Conservation (phyloP, 2,888 invertebrate species). For the Drosophila borealis region DNA sequence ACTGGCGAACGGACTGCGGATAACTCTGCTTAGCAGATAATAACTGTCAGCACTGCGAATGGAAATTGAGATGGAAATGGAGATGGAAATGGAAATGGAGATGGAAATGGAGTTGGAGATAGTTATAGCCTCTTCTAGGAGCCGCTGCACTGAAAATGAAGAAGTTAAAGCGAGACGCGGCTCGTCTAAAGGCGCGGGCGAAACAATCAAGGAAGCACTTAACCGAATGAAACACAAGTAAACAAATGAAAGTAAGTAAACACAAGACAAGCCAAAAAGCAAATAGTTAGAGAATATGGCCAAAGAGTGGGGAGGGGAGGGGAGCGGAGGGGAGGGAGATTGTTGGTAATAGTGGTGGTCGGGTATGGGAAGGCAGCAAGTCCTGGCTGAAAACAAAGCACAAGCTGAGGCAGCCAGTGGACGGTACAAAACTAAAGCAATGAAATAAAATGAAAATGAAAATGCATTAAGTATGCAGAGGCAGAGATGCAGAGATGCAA, state of each 20-base stretch:
- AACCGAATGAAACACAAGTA: conserved; percentile 80
- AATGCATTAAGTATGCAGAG: conserved; percentile 76
- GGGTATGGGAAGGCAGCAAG: neutral
- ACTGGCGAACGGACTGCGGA: conserved; percentile 29
- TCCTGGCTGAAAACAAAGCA: conserved; percentile 29
- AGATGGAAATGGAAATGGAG: conserved; percentile 21
- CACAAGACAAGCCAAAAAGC: conserved; percentile 72
- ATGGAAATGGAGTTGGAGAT: conserved; percentile 21
- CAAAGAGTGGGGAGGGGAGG: conserved; percentile 5
- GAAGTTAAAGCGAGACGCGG: conserved; percentile 32
- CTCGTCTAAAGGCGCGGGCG: conserved; percentile 47
- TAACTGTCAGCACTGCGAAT: conserved; percentile 31
- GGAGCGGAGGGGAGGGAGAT: neutral
- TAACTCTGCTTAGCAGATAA: conserved; percentile 50
- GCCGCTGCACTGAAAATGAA: conserved; percentile 12
- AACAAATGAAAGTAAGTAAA: conserved; percentile 79
- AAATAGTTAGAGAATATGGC: conserved; percentile 53
- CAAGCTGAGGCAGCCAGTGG: conserved; percentile 31
- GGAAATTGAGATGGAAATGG: conserved; percentile 19
- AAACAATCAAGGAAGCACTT: conserved; percentile 80
- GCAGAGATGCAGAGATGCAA: conserved; percentile 48
- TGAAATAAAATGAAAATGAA: conserved; percentile 72
- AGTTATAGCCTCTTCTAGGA: neutral
- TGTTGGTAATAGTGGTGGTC: too few species aligned
- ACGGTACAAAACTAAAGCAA: conserved; percentile 66